Conservation (phyloP, 2,113 vertebrate species). For the Neogobius melanostomus region DNA sequence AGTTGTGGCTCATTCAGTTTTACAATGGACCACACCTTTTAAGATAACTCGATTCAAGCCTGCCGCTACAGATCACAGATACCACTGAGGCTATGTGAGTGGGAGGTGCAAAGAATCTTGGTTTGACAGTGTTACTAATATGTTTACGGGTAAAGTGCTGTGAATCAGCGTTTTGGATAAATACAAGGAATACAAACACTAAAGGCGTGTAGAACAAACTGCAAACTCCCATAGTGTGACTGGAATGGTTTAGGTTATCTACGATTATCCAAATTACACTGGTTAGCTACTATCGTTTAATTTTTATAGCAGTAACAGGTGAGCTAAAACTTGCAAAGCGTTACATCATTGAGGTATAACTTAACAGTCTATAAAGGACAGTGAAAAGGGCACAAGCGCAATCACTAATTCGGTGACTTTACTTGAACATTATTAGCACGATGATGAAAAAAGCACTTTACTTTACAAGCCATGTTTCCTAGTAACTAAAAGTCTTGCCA, state of each 20-base stretch:
- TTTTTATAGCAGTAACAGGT: too few species aligned
- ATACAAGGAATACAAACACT: background rate
- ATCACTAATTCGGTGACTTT: too few species aligned
- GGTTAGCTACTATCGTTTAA: too few species aligned
- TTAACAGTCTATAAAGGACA: too few species aligned
- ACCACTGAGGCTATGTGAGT: background rate
- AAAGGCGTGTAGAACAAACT: background rate
- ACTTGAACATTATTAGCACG: too few species aligned
- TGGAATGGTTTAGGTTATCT: background rate
- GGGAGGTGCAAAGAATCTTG: background rate
- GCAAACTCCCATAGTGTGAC: background rate
- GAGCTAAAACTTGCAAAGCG: too few species aligned
- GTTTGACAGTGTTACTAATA: constrained; percentile 6
- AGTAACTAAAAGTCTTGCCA: too few species aligned
- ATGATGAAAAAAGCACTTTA: too few species aligned
- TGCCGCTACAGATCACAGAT: background rate
- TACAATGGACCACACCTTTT: background rate
- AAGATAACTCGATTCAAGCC: background rate
- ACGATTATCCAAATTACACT: too few species aligned
- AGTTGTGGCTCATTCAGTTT: background rate
- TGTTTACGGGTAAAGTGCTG: constrained; percentile 28
- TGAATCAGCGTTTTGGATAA: constrained; percentile 3
- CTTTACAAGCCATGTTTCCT: too few species aligned
- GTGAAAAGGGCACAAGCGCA: too few species aligned
- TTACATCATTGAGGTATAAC: too few species aligned